Conservation (phyloP, 2,888 invertebrate species). For the Tetragonula carbonaria region DNA sequence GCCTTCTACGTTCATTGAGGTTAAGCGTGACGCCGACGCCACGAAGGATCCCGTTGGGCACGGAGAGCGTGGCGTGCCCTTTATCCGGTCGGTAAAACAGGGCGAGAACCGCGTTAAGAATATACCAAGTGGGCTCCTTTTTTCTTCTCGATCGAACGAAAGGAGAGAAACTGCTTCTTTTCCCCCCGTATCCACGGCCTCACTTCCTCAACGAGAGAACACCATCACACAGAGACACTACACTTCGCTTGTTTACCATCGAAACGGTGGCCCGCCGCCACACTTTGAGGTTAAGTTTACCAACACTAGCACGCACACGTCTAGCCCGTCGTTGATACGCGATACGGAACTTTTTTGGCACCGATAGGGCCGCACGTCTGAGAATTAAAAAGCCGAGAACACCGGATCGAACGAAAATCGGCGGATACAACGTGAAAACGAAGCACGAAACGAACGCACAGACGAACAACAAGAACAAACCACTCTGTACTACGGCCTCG, state of each 20-base stretch:
- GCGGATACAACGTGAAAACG: slow-evolving; percentile 35
- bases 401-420: slow-evolving; percentile 21
- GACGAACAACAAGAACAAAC: slow-evolving; percentile 53
- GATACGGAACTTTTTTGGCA: slow-evolving; percentile 18
- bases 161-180: slow-evolving; percentile 11
- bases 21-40: slow-evolving; percentile 59
- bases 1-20: slow-evolving; percentile 56
- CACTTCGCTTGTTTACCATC: slow-evolving; percentile 61
- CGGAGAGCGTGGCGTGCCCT: slow-evolving; percentile 62
- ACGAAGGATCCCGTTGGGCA: slow-evolving; percentile 44
- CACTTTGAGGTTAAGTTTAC: slow-evolving; percentile 69
- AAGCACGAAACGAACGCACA: slow-evolving; percentile 37
- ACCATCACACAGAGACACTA: slow-evolving; percentile 60
- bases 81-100: slow-evolving; percentile 70
- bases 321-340: slow-evolving; percentile 29
- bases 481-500: slow-evolving; percentile 75
- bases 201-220: slow-evolving; percentile 39
- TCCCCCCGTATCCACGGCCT: slow-evolving; percentile 11
- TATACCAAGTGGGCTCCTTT: neutral
- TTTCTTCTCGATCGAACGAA: slow-evolving; percentile 16
- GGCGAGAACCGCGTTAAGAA: slow-evolving; percentile 38
- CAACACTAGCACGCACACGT: slow-evolving; percentile 64
- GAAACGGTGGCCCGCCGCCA: slow-evolving; percentile 49
- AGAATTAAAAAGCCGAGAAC: slow-evolving; percentile 11
- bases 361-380: slow-evolving; percentile 13